phyloP scores from a whole-genome alignment of 1,140 invertebrate genomes.

The Platyscapa corneri region DNA sequence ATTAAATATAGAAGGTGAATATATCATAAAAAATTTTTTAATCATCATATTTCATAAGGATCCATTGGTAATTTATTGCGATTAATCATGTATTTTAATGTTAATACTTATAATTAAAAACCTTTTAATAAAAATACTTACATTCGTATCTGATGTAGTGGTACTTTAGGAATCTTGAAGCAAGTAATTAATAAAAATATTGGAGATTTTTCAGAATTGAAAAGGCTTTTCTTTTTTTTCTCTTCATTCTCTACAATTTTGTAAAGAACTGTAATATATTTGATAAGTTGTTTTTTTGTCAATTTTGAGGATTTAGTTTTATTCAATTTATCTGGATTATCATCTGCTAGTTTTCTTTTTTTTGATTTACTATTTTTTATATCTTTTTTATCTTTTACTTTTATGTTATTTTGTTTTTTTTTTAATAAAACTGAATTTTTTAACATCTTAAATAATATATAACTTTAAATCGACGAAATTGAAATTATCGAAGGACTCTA shows the following conservation, averaged over 20 bases:
- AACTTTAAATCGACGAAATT: neutral
- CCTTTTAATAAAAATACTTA: conserved; percentile 61
- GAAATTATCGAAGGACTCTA: neutral
- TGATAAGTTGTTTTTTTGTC: conserved; percentile 58
- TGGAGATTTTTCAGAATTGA: conserved; percentile 64
- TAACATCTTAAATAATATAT: neutral
- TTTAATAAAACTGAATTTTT: neutral
- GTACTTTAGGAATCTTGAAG: conserved; percentile 72
- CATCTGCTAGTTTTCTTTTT: conserved; percentile 24
- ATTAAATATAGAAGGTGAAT: conserved; percentile 14
- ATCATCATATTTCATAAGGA: conserved; percentile 71
- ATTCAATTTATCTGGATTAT: neutral
- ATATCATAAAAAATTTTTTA: conserved; percentile 63
- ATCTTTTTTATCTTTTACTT: conserved; percentile 6
- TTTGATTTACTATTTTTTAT: conserved; percentile 32
- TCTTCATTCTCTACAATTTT: conserved; percentile 56
- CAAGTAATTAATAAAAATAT: conserved; percentile 72
- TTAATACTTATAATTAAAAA: conserved; percentile 34
- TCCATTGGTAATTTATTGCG: conserved; percentile 66
- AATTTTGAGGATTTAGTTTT: conserved; percentile 1
- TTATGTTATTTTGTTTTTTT: neutral
- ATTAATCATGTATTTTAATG: conserved; percentile 63
- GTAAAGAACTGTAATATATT: conserved; percentile 60
- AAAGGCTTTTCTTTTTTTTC: conserved; percentile 65
- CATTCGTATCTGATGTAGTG: conserved; percentile 69